Evolutionary conservation across 1,140 invertebrate genomes (phyloP), one percentile per base, ranked within the genome.

Genomic region (Solenopsis invicta): DNA sequence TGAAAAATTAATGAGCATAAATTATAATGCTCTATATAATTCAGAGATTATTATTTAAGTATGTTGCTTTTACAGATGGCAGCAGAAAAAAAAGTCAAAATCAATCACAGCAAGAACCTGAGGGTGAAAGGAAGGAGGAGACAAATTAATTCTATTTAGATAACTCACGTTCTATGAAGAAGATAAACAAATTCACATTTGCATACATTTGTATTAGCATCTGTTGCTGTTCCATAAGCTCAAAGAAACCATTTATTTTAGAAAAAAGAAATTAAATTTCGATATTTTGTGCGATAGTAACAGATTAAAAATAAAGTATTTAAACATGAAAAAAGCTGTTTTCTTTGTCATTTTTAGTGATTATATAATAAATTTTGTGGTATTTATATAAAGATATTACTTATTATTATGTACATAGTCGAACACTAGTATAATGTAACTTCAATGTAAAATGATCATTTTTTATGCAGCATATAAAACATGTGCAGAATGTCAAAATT

Each of bases 11-110:
- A 56, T 52, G 76, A 81, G n/a, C 41, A 69, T 75, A 61, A 21
- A 71, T 85, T 56, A 56, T 10, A n/a, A 52, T 67, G 72, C 37
- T 52, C 1, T 56, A 24, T 16, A 13, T 41, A 74, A 5, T 9
- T 82, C 4, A 41, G 61, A 21, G 18, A 80, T 37, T 59, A 71
- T 85, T 85, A 64, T n/a, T 72, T 66, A 61, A 87, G 87, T 48
- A 24, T 85, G 59, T 54, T 86, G 76, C 89, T 91, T 90, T 89
- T 89, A 93, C 80, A 97, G 97, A 98, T 98, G 97, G 97, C 97
- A 21, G 96, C 97, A 56, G 97, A 98, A 89, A 95, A 54, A 97
- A 97, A 93, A 93, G 91, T 87, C 92, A 95, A 89, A 92, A 94
- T 87, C 92, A 95, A 90, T 94, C 95, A 86, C 93, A 94, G 86